phyloP scores from a whole-genome alignment of 2,888 invertebrate genomes.

The Chrysolina americana region DNA sequence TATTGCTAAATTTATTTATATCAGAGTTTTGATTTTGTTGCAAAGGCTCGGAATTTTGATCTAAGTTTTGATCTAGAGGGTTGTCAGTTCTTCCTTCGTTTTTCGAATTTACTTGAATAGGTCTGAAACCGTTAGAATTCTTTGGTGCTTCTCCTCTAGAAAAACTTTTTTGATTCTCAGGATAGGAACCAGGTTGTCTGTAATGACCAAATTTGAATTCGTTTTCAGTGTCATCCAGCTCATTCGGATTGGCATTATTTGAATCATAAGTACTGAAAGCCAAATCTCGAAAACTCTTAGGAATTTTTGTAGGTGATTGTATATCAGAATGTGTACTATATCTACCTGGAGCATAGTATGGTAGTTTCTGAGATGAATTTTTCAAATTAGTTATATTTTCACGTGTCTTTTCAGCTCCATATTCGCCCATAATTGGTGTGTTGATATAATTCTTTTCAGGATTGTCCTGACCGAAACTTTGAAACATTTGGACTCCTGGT shows the following conservation, averaged over 20 bases:
- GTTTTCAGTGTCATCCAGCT: constrained; percentile 33
- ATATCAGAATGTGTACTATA: constrained; percentile 47
- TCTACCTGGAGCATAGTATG: constrained; percentile 53
- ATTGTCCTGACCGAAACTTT: background rate
- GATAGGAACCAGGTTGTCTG: constrained; percentile 38
- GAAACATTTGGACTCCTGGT: background rate
- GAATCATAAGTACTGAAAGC: constrained; percentile 55
- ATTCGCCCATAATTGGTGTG: background rate
- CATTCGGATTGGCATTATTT: constrained; percentile 28
- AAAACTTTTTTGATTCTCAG: background rate
- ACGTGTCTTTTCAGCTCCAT: constrained; percentile 28
- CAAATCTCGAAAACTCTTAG: constrained; percentile 55
- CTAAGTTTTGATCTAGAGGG: background rate
- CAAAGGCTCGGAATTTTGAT: background rate
- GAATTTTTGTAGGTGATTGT: constrained; percentile 47
- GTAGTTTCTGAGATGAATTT: constrained; percentile 40
- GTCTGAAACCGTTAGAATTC: constrained; percentile 36
- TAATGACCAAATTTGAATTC: constrained; percentile 39
- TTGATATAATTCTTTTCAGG: constrained; percentile 28
- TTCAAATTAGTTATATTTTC: constrained; percentile 41
- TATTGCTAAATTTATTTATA: background rate
- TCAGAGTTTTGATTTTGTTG: background rate
- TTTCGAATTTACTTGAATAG: constrained; percentile 29
- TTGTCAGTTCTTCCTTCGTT: background rate
- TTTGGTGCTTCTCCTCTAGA: constrained; percentile 15